Evolutionary conservation across 2,113 vertebrate genomes (phyloP).

Genomic region (Macroglossus sobrinus): DNA sequence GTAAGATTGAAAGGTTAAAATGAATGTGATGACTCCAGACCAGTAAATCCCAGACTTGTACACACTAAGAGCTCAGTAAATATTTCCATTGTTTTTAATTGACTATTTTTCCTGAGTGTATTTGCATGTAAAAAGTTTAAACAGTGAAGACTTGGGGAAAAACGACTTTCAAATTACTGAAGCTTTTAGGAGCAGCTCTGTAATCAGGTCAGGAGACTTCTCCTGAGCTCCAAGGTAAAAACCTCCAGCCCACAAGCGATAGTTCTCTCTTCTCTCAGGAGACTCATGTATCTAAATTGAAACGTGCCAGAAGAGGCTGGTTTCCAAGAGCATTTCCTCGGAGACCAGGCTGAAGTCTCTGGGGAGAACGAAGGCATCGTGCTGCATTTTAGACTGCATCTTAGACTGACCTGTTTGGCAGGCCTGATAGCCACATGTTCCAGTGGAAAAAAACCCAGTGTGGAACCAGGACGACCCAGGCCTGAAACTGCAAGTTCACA

Average conservation of each 20-base stretch:
- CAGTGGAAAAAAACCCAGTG: background rate
- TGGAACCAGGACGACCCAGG: background rate
- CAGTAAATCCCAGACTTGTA: background rate
- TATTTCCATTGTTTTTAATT: accelerated
- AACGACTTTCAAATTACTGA: background rate
- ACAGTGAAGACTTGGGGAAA: background rate
- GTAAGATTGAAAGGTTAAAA: background rate
- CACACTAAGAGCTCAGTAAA: background rate
- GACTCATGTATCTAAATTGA: background rate
- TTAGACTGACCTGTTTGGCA: background rate
- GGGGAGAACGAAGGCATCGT: background rate
- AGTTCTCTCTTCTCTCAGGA: background rate
- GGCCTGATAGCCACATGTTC: background rate
- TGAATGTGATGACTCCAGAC: background rate
- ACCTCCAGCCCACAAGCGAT: background rate
- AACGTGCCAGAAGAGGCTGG: background rate
- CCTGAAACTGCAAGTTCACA: background rate
- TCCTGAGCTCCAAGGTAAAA: background rate
- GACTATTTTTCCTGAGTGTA: background rate
- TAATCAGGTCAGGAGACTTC: background rate
- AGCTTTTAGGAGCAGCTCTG: background rate
- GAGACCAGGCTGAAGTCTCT: background rate
- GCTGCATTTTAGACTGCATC: background rate
- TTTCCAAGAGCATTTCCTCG: background rate
- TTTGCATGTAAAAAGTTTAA: background rate